A percentile compares a stretch with the other conserved stretches of the same genome.
These are phyloP conservation scores for Tipula vernalis DNA, from an alignment of 2,888 invertebrate genomes.

Conservation along the genomic window DNA sequence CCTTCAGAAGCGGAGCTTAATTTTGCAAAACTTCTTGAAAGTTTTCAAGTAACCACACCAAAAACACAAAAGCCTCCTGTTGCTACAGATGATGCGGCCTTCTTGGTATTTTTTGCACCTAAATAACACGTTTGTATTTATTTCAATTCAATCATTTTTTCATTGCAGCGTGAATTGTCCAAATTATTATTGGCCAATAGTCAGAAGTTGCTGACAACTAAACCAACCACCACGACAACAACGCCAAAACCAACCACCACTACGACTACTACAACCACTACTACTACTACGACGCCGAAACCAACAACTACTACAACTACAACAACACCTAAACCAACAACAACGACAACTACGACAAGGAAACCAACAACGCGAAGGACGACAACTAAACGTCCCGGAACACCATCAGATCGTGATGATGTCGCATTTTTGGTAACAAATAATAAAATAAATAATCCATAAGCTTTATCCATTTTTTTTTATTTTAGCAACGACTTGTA, in stretches of 20 bases:
- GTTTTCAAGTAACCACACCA: conserved; percentile 9
- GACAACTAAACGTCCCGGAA: conserved; percentile 22
- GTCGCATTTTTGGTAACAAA: conserved; percentile 41
- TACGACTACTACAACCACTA: conserved; percentile 27
- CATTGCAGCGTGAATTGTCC: not conserved
- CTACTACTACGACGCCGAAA: conserved; percentile 20
- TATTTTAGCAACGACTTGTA: conserved; percentile 15
- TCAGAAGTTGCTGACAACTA: not conserved
- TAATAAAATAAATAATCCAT: not conserved
- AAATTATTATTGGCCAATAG: not conserved
- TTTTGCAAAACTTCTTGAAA: conserved; percentile 8
- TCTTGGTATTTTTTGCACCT: conserved; percentile 32
- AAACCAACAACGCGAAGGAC: conserved; percentile 20
- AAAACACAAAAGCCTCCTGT: conserved; percentile 21
- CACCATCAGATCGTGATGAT: conserved; percentile 42
- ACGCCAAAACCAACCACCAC: conserved; percentile 30
- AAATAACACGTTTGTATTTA: no score
- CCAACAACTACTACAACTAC: conserved; percentile 27
- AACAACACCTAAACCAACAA: conserved; percentile 29
- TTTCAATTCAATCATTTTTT: not conserved
- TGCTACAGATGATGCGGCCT: conserved; percentile 44
- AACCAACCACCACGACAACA: conserved; percentile 29
- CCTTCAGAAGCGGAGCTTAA: not conserved
- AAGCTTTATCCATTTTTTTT: not conserved
- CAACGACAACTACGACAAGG: conserved; percentile 15